Percentiles rank a stretch among this genome's conserved stretches.
Conservation (phyloP, 2,888 invertebrate genomes). For the Conops quadrifasciatus region DNA sequence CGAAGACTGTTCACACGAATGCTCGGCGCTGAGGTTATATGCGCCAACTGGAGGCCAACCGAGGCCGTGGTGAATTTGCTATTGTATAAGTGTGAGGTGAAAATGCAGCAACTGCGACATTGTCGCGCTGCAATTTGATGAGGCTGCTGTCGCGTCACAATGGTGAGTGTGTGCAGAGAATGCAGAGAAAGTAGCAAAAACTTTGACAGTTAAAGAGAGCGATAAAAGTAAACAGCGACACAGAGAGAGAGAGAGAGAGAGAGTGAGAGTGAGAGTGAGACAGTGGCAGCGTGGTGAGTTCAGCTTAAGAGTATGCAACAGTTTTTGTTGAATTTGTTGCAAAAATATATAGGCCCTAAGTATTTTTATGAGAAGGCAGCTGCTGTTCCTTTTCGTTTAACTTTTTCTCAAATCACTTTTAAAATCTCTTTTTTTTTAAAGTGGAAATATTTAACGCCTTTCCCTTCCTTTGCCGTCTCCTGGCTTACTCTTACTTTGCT, state of each 20-base stretch:
- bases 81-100: neutral
- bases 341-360: too few species aligned
- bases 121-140: neutral
- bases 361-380: neutral
- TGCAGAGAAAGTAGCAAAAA: too few species aligned
- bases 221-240: too few species aligned
- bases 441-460: neutral
- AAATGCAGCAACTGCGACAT: neutral
- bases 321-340: neutral
- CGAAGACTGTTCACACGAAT: conserved; percentile 30
- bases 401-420: too few species aligned
- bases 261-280: too few species aligned
- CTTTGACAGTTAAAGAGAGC: conserved; percentile 16
- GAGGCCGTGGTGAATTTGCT: conserved; percentile 3
- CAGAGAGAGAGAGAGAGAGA: too few species aligned
- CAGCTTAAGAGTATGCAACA: too few species aligned
- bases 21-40: conserved; percentile 26
- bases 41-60: conserved; percentile 3
- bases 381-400: conserved; percentile 1
- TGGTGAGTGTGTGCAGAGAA: conserved; percentile 23
- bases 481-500: neutral
- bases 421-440: neutral
- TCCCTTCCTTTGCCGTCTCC: neutral
- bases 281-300: too few species aligned
- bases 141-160: neutral